phyloP scores from a whole-genome alignment of 2,888 invertebrate species.

The Temnothorax ravouxi region DNA sequence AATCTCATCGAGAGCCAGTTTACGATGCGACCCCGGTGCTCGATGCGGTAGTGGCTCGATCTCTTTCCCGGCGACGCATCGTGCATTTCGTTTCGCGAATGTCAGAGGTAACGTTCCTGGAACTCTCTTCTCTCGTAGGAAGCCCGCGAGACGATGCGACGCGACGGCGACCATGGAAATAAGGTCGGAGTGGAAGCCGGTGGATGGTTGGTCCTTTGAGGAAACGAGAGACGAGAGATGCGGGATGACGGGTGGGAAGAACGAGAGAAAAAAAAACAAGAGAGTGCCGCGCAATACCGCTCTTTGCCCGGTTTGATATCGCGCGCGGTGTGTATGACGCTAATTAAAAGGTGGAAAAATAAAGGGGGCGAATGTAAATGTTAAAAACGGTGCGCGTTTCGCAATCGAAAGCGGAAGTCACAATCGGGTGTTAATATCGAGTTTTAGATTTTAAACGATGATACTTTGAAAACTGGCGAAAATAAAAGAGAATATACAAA shows the following conservation, averaged over 20 bases:
- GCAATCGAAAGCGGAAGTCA: slow-evolving; percentile 10
- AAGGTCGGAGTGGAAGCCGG: slow-evolving; percentile 55
- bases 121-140: slow-evolving; percentile 51
- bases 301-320: slow-evolving; percentile 18
- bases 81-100: slow-evolving; percentile 65
- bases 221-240: slow-evolving; percentile 25
- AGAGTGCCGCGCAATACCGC: neutral
- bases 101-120: slow-evolving; percentile 66
- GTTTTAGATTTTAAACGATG: slow-evolving; percentile 32
- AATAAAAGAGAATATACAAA: slow-evolving; percentile 23
- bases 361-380: slow-evolving; percentile 7
- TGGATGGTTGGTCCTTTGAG: slow-evolving; percentile 46
- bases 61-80: slow-evolving; percentile 59
- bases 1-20: slow-evolving; percentile 54
- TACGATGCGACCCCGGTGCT: slow-evolving; percentile 21
- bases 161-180: slow-evolving; percentile 56
- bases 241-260: slow-evolving; percentile 10
- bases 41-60: slow-evolving; percentile 11
- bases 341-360: slow-evolving; percentile 42
- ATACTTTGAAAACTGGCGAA: slow-evolving; percentile 24
- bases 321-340: slow-evolving; percentile 15
- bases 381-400: neutral
- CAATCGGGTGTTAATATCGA: slow-evolving; percentile 49
- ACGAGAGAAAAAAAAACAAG: slow-evolving; percentile 47
- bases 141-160: slow-evolving; percentile 46